Percentiles rank a stretch among this genome's conserved stretches.
Evolutionary conservation across 2,888 invertebrate species (phyloP).

Genomic region (Harpagoxenus sublaevis): DNA sequence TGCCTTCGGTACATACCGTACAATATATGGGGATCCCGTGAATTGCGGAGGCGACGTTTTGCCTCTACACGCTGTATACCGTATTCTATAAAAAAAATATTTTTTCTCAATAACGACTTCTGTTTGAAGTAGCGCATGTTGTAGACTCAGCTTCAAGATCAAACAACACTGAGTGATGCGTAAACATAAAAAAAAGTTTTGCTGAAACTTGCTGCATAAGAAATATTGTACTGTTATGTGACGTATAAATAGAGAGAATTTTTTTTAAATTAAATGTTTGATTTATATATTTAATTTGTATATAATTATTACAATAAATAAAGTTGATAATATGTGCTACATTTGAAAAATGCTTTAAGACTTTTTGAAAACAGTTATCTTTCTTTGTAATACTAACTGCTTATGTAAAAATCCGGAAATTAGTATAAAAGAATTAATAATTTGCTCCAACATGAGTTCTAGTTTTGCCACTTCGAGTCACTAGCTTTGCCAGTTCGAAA

Average conservation of each 20-base stretch:
- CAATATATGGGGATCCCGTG: conserved; percentile 16
- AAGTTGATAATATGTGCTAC: neutral
- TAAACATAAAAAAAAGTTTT: neutral
- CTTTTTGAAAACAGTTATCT: neutral
- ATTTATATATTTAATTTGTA: neutral
- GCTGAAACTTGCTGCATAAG: neutral
- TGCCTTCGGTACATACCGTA: conserved; percentile 42
- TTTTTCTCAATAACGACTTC: conserved; percentile 20
- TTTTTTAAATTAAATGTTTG: neutral
- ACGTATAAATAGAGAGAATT: neutral
- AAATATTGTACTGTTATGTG: neutral
- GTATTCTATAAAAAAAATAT: conserved; percentile 13
- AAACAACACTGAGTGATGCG: conserved; percentile 6
- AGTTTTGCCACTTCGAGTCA: no score
- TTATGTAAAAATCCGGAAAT: neutral
- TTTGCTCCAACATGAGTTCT: neutral
- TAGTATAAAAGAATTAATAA: neutral
- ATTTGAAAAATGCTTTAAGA: neutral
- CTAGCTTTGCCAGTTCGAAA: neutral
- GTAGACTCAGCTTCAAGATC: conserved; percentile 25
- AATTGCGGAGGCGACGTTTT: conserved; percentile 34
- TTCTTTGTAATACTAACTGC: neutral
- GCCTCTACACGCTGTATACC: neutral
- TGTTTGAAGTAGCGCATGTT: conserved; percentile 1
- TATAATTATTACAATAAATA: neutral